Evolutionary conservation across 2,888 invertebrate species (phyloP), one percentile per base, ranked within the genome.

Genomic region (Cerceris rybyensis): DNA sequence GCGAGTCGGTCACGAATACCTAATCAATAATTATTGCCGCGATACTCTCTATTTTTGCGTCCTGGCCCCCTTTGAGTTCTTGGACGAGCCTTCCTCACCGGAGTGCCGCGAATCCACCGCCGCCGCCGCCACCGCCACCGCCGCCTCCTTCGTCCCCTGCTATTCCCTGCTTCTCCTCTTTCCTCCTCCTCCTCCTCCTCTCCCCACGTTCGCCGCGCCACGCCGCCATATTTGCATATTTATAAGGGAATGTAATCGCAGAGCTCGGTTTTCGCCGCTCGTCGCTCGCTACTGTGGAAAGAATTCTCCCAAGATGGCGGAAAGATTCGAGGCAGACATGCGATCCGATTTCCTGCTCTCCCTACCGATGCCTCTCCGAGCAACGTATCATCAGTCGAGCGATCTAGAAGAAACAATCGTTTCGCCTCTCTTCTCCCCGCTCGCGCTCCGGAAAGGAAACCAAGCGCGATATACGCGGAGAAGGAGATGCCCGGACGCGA

Each of bases 201-300:
- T 74, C 75, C 58, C 81, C 75, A 81, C 81, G 82, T 72, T 83
- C 86, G 78, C 76, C 76, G 84, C 86, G 78, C 76, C 76, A 77
- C 82, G 85, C 87, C 87, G 83, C 86, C 82, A 88, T 88, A 92
- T 92, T 92, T 91, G 91, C 92, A 92, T 92, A 92, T 92, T 92
- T 91, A 92, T 92, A 91, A 92, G 92, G 90, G 90, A 91, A 90
- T 89, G 90, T 92, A 92, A 92, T 91, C 90, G 92, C 90, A 89
- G 91, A 89, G 84, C 89, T 91, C 87, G 90, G 87, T 92, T 91
- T 92, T 92, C 90, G 92, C 90, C 87, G 90, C 86, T 90, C 89
- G 88, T 88, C 88, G 89, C 75, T 88, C 85, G 83, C 72, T 78
- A 79, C 87, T 82, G 86, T 87, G 80, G 82, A 89, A 90, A 88